Conservation (phyloP, 1,140 invertebrate species). For the Drosophila kurseongensis region DNA sequence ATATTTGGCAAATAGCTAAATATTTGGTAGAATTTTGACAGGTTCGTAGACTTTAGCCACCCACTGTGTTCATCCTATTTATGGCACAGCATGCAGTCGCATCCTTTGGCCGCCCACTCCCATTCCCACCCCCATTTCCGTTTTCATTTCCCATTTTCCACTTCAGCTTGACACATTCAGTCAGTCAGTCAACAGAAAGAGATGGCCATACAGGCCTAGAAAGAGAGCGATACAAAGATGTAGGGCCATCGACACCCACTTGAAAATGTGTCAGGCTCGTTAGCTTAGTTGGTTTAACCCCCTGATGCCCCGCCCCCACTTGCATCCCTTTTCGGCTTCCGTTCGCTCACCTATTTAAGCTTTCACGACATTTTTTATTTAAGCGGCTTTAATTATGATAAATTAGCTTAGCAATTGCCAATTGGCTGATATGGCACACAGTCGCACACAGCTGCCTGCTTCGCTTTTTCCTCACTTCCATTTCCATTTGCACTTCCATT, state of each 20-base stretch:
- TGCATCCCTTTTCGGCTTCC: slow-evolving; percentile 1
- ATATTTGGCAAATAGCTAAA: not conserved
- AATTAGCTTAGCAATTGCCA: slow-evolving; percentile 39
- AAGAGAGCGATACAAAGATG: not conserved
- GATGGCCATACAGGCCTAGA: slow-evolving; percentile 1
- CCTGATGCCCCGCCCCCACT: not conserved
- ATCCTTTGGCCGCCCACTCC: slow-evolving; percentile 12
- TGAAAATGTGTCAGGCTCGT: slow-evolving; percentile 52
- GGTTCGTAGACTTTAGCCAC: not conserved
- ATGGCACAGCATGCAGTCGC: slow-evolving; percentile 14
- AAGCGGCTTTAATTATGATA: slow-evolving; percentile 57
- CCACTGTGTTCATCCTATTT: slow-evolving; percentile 6
- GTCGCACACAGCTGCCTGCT: slow-evolving; percentile 16
- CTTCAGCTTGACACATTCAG: slow-evolving; percentile 27
- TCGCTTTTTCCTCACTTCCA: not conserved
- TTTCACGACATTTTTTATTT: slow-evolving; percentile 12
- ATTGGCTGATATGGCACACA: slow-evolving; percentile 12
- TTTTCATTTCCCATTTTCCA: slow-evolving; percentile 22
- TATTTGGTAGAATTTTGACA: not conserved
- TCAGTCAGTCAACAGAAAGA: slow-evolving; percentile 37
- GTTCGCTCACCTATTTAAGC: slow-evolving; percentile 7
- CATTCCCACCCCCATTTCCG: slow-evolving; percentile 18
- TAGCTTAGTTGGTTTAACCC: slow-evolving; percentile 32
- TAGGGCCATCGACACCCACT: slow-evolving; percentile 32
- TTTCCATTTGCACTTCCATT: not conserved